phyloP scores from a whole-genome alignment of 2,888 invertebrate species.

The Blastobasis lacticolella region DNA sequence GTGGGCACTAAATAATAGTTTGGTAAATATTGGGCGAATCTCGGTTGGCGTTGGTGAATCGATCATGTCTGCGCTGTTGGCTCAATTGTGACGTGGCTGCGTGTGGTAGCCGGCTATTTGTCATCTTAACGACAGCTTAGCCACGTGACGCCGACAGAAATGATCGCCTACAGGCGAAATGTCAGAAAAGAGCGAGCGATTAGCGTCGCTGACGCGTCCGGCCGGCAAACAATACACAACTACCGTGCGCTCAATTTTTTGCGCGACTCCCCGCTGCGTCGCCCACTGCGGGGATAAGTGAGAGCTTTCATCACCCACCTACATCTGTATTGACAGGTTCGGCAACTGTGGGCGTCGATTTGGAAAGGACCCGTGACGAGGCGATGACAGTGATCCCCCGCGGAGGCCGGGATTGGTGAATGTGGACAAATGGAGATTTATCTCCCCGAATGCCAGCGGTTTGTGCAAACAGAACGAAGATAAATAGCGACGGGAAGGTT shows the following conservation, averaged over 20 bases:
- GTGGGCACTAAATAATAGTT: background rate
- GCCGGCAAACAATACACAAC: slow-evolving; percentile 32
- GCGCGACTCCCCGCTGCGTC: slow-evolving; percentile 30
- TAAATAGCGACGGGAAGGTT: slow-evolving; percentile 41
- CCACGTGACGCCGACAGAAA: slow-evolving; percentile 18
- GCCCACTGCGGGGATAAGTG: slow-evolving; percentile 33
- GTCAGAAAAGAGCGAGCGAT: slow-evolving; percentile 17
- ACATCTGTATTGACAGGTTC: slow-evolving; percentile 11
- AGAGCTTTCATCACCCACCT: slow-evolving; percentile 37
- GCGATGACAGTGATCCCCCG: slow-evolving; percentile 1
- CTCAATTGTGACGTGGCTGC: background rate
- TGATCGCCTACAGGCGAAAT: slow-evolving; percentile 7
- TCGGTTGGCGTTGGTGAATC: background rate
- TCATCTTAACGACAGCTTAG: slow-evolving; percentile 4
- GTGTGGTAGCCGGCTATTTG: slow-evolving; percentile 6
- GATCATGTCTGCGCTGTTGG: background rate
- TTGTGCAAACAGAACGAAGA: slow-evolving; percentile 51
- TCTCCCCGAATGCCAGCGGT: slow-evolving; percentile 42
- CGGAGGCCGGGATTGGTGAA: slow-evolving; percentile 45
- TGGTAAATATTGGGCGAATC: background rate
- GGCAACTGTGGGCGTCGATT: slow-evolving; percentile 25
- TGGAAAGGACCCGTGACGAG: slow-evolving; percentile 19
- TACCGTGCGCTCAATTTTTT: slow-evolving; percentile 45
- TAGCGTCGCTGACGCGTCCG: slow-evolving; percentile 26
- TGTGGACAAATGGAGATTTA: slow-evolving; percentile 56